Base-by-base conservation (phyloP, 2,888 invertebrate genomes). In the Lithophane socia region DNA sequence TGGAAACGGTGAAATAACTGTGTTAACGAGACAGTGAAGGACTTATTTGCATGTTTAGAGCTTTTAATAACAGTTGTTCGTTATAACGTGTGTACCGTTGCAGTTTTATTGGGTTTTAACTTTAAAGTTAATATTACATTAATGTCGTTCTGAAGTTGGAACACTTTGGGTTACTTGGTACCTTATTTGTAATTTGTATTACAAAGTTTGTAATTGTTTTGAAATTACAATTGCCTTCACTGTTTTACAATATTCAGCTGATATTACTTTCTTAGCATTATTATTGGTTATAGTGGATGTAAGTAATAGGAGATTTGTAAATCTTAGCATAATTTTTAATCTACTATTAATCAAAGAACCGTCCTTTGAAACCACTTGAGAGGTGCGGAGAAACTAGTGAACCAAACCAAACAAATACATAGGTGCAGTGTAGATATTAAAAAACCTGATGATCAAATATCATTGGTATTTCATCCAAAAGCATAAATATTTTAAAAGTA, bases 41-140 rank as follows among this genome's bases (percentile, higher is more conserved):
- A 75, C 64, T 37, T 77, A 85, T 84, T 78, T 73, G 67, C 79
- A 85, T 75, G 66, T 75, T 70, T 61, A 78, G 70, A 66, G 75
- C 70, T 52, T 76, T 75, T 74, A 86, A 76, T 74, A 86, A 79
- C 83, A 13, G 79, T 85, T 82, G 52, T 66, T 69, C 52, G 56
- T 58, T 67, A 86, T 75, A 56, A 76, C 60, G 47, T 70, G 44
- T 42, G 67, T 86, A 74, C 75, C 83, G 86, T 82, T 84, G 75
- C 60, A 24, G 47, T 73, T 82, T 79, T 75, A 84, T 69, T 77
- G 70, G 75, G 63, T 73, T 78, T 79, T 70, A 72, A 82, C 58
- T 47, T 80, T 66, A 24, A 54, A 84, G 44, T 21, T 65, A 44
- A 58, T 44, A 42, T 65, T 24, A 47, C 63, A 63, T 74, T 58